Conservation (phyloP, 2,797 vertebrate genomes). For the Enteromius trimaculatus region DNA sequence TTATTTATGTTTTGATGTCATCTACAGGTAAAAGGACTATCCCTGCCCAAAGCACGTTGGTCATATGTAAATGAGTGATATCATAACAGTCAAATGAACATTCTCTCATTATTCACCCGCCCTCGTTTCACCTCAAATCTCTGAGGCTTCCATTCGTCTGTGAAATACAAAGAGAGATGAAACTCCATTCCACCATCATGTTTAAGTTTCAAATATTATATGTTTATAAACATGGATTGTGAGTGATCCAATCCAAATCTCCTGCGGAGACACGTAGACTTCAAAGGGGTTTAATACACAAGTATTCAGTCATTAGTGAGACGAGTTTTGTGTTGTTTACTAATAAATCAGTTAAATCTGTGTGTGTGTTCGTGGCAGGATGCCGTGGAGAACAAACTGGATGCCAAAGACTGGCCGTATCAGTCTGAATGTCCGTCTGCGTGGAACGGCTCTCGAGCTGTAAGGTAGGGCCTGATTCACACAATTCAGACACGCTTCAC, state of each 20-base stretch:
- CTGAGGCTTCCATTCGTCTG: not conserved
- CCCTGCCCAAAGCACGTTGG: not conserved
- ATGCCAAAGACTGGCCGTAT: constrained; percentile 91
- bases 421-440: constrained; percentile 89
- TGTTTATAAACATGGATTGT: not conserved
- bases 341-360: not conserved
- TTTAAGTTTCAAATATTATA: not conserved
- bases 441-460: constrained; percentile 94
- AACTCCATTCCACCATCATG: not conserved
- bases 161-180: not conserved
- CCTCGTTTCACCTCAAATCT: not conserved
- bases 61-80: not conserved
- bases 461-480: constrained; percentile 81
- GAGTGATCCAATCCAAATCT: not conserved
- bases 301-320: too few species aligned
- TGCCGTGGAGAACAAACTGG: constrained; percentile 94
- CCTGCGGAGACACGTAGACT: not conserved
- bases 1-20: not conserved
- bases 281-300: not conserved
- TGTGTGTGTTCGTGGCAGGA: constrained; percentile 76
- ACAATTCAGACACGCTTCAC: not conserved
- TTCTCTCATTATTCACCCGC: not conserved
- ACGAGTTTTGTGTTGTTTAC: too few species aligned
- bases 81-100: not conserved
- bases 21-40: not conserved